Evolutionary conservation across 2,888 invertebrate species (phyloP), one percentile per base, ranked within the genome.

Genomic region (Notocelia uddmanniana): DNA sequence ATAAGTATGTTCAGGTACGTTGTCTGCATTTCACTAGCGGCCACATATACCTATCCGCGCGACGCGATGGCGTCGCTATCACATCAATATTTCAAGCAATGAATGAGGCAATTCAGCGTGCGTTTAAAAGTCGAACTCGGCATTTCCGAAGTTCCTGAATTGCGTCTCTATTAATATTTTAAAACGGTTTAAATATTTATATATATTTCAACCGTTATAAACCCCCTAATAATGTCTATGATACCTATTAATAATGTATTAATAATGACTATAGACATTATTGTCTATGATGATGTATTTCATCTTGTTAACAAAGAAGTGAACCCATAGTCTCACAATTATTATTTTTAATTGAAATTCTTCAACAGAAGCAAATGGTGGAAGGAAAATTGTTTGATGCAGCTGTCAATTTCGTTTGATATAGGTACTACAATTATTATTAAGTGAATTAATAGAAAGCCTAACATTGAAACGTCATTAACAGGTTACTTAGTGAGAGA

Each of bases 51-150:
- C 18, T 57, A 31, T 10, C n/a, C 11, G 3, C 15, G 37, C 62
- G 45, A 37, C 60, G 19, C 62, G 55, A 21, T 37, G 62, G 48
- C 68, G 55, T 21, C 60, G 45, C 55, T 57, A 57, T 48, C 58
- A 31, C 52, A 70, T 70, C 52, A 70, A 70, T 66, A 48, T 70
- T 70, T 70, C 58, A 66, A 31, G 54, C 67, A 58, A 45, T 60
- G 48, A 60, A 58, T 41, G 21, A 23, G 48, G 58, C 60, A 54
- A 60, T 55, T 67, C 54, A 18, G 67, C n/a, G 41, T 59, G 54
- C 60, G 26, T 60, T 71, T 67, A 54, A 52, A 68, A 71, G 52
- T 59, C 58, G 52, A 26, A 66, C 45, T 37, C 31, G 31, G 31
- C 8, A 31, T 31, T 31, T 31, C 31, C 31, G 0, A 5, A 31